Evolutionary conservation across 92 coral and sea anemone species (phyloP).

Genomic region (Porites divaricata): DNA sequence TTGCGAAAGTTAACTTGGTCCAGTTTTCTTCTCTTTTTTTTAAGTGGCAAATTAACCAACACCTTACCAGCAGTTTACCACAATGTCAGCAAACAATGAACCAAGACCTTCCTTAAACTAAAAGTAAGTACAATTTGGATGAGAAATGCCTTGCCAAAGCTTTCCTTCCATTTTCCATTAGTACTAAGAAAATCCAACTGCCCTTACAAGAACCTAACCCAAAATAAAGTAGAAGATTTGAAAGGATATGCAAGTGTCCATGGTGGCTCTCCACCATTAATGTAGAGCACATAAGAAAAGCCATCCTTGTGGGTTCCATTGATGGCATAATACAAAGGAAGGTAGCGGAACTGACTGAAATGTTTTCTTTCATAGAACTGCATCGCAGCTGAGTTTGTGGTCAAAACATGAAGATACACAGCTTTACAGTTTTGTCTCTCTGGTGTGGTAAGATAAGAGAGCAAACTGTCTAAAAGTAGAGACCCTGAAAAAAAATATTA

Average conservation of each 20-base stretch:
- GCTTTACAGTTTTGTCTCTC: constrained; percentile 92
- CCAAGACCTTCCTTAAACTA: too few relatives aligned
- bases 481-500: constrained; percentile 59
- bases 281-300: constrained; percentile 87
- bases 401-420: constrained; percentile 94
- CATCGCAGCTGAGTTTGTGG: constrained; percentile 92
- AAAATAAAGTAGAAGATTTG: not conserved
- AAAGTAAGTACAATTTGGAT: too few relatives aligned
- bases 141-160: too few relatives aligned
- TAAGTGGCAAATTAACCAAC: too few relatives aligned
- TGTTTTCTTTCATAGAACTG: constrained; percentile 87
- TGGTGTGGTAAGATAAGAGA: constrained; percentile 91
- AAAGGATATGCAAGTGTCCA: constrained; percentile 99
- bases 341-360: constrained; percentile 80
- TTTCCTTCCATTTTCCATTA: not conserved
- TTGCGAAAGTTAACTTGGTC: too few relatives aligned
- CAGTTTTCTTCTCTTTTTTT: too few relatives aligned
- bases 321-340: constrained; percentile 96
- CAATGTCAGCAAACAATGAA: too few relatives aligned
- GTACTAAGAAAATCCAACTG: not conserved
- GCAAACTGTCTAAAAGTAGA: constrained; percentile 84
- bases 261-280: constrained; percentile 99
- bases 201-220: not conserved
- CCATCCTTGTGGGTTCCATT: constrained; percentile 94
- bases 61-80: too few relatives aligned